Evolutionary conservation across 2,888 invertebrate genomes (phyloP), one percentile per base, ranked within the genome.

Genomic region (Dugesia japonica): DNA sequence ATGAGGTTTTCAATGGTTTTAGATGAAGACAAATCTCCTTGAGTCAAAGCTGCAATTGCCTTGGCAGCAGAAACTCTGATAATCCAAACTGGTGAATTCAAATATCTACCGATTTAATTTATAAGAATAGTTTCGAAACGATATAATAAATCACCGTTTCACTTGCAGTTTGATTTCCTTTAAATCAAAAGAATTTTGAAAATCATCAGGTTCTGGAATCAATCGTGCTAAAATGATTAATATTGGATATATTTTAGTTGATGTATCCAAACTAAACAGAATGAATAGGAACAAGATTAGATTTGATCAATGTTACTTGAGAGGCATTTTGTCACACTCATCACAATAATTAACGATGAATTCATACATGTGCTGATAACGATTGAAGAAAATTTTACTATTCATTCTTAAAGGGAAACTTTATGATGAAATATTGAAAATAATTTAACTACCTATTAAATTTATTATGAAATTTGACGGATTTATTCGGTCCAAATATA

Each of bases 321-420:
- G 17, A n/a, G n/a, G 56, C 4, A 7, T 9, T 56, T 56, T 23
- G 17, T 56, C 56, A 56, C 23, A 56, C n/a, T 56, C 23, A 7
- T n/a, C n/a, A 20, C 4, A 4, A n/a, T 4, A 13, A 7, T 4
- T 23, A 56, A 56, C 23, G 56, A 56, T 56, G n/a, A 56, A 56
- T n/a, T n/a, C 20, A 56, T 56, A 56, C 56, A 56, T 56, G 7
- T 56, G 1, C 23, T n/a, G 56, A n/a, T 56, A 56, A n/a, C 56
- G 56, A n/a, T 56, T 56, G n/a, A 56, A 56, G 56, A 56, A 56
- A 4, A 56, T n/a, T n/a, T 56, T 56, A n/a, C 56, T 56, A 56
- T 56, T 56, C 56, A 56, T 1, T n/a, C 56, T 56, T 4, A n/a
- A 4, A 4, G 13, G 13, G 4, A 7, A 31, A 31, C 31, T 7